phyloP scores from a whole-genome alignment of 2,888 invertebrate species.

The Nomada fabriciana region DNA sequence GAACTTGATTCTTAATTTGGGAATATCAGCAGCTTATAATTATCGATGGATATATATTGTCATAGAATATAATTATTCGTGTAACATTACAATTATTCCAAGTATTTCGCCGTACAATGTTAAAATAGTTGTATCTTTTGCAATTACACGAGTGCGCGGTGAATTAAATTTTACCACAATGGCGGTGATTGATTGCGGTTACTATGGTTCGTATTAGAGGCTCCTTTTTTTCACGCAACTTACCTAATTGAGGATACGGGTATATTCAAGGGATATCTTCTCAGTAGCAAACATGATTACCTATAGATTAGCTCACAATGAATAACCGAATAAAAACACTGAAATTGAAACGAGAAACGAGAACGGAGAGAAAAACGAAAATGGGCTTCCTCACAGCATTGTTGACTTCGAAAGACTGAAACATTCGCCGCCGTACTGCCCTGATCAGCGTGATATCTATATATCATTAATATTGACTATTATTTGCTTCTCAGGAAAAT shows the following conservation, averaged over 20 bases:
- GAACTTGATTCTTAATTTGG: neutral
- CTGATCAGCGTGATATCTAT: constrained; percentile 23
- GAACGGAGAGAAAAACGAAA: constrained; percentile 70
- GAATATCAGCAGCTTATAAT: neutral
- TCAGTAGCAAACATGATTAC: constrained; percentile 43
- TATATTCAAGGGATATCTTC: constrained; percentile 34
- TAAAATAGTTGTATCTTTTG: neutral
- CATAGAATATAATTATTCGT: neutral
- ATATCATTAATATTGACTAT: constrained; percentile 2
- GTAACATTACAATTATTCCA: neutral
- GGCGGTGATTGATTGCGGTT: constrained; percentile 53
- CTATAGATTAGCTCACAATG: constrained; percentile 43
- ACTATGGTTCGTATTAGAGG: constrained; percentile 26
- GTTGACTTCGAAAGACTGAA: constrained; percentile 71
- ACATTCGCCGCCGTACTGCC: constrained; percentile 61
- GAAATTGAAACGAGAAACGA: constrained; percentile 73
- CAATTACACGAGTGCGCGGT: neutral
- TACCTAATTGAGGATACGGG: constrained; percentile 56
- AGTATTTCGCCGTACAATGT: neutral
- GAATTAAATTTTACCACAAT: constrained; percentile 40
- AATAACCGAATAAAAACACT: constrained; percentile 69
- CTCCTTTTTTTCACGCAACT: constrained; percentile 26
- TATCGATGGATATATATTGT: neutral
- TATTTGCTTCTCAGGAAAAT: neutral
- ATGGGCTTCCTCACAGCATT: constrained; percentile 71